These are phyloP conservation scores for Himalopsyche phryganea DNA, from an alignment of 1,140 invertebrate genomes.

Conservation along the genomic window DNA sequence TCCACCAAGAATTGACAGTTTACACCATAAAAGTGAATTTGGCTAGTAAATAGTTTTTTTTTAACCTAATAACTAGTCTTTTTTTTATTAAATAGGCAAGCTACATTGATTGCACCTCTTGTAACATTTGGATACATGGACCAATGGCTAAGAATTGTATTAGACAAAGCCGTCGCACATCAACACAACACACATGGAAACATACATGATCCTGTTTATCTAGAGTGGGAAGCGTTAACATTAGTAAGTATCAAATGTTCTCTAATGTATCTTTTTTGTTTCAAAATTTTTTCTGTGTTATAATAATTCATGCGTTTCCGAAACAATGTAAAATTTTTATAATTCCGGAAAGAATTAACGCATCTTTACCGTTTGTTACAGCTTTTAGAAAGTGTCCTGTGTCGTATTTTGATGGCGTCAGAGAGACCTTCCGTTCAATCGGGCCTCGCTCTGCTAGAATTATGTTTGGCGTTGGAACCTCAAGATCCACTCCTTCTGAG, in stretches of 20 bases:
- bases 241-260: constrained; percentile 38
- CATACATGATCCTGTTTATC: constrained; percentile 61
- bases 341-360: no score
- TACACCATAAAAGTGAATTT: no score
- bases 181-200: constrained; percentile 45
- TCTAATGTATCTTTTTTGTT: no score
- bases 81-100: constrained; percentile 51
- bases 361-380: constrained; percentile 37
- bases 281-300: no score
- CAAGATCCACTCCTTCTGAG: constrained; percentile 75
- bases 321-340: no score
- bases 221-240: constrained; percentile 82
- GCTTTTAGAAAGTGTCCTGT: constrained; percentile 75
- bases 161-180: constrained; percentile 53
- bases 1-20: no score
- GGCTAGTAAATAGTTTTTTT: no score
- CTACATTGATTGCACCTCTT: constrained; percentile 75
- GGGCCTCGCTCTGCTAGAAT: constrained; percentile 69
- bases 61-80: no score
- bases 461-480: constrained; percentile 72
- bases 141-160: constrained; percentile 71
- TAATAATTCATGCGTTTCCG: no score
- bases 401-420: constrained; percentile 64
- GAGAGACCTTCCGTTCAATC: constrained; percentile 63
- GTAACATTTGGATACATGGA: constrained; percentile 78